These are phyloP conservation scores for Tokudaia muenninki DNA, from an alignment of 2,797 vertebrate species.

Conservation along the genomic window DNA sequence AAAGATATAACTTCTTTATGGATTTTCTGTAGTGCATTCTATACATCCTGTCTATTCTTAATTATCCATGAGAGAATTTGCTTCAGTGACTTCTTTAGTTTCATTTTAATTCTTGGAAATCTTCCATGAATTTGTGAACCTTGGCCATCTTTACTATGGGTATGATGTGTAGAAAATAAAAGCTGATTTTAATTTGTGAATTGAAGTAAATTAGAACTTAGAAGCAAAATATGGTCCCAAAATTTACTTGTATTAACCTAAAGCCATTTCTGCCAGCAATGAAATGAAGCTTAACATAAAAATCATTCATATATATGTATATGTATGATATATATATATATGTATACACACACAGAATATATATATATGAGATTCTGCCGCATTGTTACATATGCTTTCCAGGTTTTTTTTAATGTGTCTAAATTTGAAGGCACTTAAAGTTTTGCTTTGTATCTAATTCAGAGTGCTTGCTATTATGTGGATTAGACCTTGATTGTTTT, in stretches of 20 bases:
- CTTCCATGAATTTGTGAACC: not conserved
- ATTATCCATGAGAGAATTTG: slow-evolving; percentile 51
- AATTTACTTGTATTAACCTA: not conserved
- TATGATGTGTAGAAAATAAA: not conserved
- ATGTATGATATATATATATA: not conserved
- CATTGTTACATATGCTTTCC: not conserved
- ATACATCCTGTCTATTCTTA: slow-evolving; percentile 38
- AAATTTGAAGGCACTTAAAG: not conserved
- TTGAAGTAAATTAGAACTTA: not conserved
- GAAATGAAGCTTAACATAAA: not conserved
- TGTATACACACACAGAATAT: not conserved
- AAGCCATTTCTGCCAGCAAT: not conserved
- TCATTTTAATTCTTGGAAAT: slow-evolving; percentile 44
- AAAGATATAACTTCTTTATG: slow-evolving; percentile 38
- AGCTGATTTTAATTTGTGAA: slow-evolving; percentile 38
- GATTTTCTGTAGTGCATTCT: slow-evolving; percentile 56
- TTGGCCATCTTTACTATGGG: not conserved
- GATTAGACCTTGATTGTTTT: not conserved
- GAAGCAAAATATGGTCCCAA: not conserved
- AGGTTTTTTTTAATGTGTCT: not conserved
- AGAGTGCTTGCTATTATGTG: not conserved
- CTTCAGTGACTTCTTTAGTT: slow-evolving; percentile 38
- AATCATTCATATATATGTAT: not conserved
- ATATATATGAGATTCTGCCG: not conserved
- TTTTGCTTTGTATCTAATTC: not conserved